Evolutionary conservation across 1,140 invertebrate species (phyloP), one percentile per base, ranked within the genome.

Genomic region (Acyrthosiphon pisum): DNA sequence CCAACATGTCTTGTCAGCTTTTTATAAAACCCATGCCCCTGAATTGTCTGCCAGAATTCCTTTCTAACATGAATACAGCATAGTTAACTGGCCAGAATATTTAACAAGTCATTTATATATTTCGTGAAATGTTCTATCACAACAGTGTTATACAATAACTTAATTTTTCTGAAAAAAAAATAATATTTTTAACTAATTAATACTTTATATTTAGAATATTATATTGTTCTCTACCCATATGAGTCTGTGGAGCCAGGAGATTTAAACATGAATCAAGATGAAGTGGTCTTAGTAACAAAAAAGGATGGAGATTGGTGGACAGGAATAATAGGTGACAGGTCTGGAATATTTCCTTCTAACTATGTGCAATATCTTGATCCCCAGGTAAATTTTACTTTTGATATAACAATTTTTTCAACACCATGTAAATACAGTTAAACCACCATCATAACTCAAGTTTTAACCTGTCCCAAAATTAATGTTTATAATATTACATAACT

Each of bases 241-340:
- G 96, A 97, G 83, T 99, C 99, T 0, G 95, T 96, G 23, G 99
- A 99, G 95, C 95, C 97, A 0, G 98, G 98, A 20, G 99, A 99
- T 96, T 96, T 99, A 56, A 97, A 96, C 87, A 99, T 99, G 95
- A 97, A 98, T 94, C 97, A 97, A 93, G 98, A 98, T 2, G 99
- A 99, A 95, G 96, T 98, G 93, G 97, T 99, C 92, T 96, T 97
- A 94, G 98, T 99, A 1, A 96, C 96, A 9, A 97, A 98, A 94
- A 97, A 98, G 94, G 98, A 99, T 94, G 99, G 98, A 14, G 99
- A 99, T 95, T 99, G 99, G 99, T 99, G 99, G 99, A 99, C 98
- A 22, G 99, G 99, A 68, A 96, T 96, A 90, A 97, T 99, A 94
- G 98, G 97, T 81, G 97, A 97, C 76, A 97, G 97, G 94, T 96